Conservation (phyloP, 2,888 invertebrate genomes). For the Hypselothyrea guttata region DNA sequence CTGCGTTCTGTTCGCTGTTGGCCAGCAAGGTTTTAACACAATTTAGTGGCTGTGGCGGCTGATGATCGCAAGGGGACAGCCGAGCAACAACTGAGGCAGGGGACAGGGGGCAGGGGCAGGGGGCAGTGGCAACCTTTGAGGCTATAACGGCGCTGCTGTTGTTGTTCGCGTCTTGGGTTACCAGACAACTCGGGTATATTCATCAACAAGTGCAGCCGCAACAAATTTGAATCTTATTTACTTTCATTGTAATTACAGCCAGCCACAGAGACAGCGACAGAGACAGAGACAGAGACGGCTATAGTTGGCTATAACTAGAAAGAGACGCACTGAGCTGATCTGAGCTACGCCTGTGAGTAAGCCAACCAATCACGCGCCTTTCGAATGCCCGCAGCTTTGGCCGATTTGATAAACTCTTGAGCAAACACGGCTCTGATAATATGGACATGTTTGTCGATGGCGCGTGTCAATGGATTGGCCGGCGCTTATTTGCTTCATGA, state of each 20-base stretch:
- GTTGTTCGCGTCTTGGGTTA: slow-evolving; percentile 53
- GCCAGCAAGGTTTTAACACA: slow-evolving; percentile 70
- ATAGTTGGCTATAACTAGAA: neutral
- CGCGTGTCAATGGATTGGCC: slow-evolving; percentile 15
- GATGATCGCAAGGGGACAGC: slow-evolving; percentile 51
- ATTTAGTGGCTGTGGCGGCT: slow-evolving; percentile 64
- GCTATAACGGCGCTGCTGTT: slow-evolving; percentile 36
- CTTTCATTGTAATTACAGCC: slow-evolving; percentile 60
- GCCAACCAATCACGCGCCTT: slow-evolving; percentile 10
- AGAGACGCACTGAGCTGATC: neutral
- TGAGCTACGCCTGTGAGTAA: slow-evolving; percentile 4
- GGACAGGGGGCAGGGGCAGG: slow-evolving; percentile 1
- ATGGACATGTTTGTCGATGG: neutral
- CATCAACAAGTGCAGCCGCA: slow-evolving; percentile 54
- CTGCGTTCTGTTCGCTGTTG: slow-evolving; percentile 69
- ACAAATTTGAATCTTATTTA: slow-evolving; percentile 74
- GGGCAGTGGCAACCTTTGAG: too few species aligned
- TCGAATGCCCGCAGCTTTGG: slow-evolving; percentile 2
- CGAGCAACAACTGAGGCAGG: slow-evolving; percentile 25
- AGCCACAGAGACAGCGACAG: neutral
- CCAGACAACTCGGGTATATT: slow-evolving; percentile 28
- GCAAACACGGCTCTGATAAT: neutral
- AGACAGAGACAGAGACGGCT: neutral
- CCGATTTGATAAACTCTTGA: neutral
- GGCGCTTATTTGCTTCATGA: slow-evolving; percentile 8